A percentile compares a stretch with the other conserved stretches of the same genome.
These are phyloP conservation scores for Euschistus heros DNA, from an alignment of 1,140 invertebrate species.

Conservation along the genomic window DNA sequence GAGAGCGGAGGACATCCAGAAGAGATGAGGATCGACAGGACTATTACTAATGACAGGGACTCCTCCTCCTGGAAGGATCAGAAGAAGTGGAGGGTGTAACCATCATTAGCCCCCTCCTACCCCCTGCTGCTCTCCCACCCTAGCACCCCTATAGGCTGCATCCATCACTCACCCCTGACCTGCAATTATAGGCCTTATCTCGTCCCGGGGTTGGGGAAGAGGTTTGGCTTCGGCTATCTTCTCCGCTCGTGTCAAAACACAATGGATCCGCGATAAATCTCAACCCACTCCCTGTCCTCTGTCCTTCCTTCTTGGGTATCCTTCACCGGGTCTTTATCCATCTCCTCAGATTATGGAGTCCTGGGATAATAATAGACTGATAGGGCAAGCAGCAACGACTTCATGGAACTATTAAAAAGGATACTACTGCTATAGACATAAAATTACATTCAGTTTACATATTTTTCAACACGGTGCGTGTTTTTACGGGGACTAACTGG, in stretches of 20 bases:
- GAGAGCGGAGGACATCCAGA: not conserved
- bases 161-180: conserved; percentile 21
- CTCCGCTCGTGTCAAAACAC: conserved; percentile 6
- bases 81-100: conserved; percentile 1
- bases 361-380: too few relatives aligned
- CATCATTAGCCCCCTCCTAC: conserved; percentile 10
- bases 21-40: not conserved
- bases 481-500: too few relatives aligned
- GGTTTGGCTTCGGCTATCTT: not conserved
- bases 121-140: not conserved
- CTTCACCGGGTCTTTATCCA: not conserved
- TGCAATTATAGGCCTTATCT: conserved; percentile 19
- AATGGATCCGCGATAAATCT: not conserved
- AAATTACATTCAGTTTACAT: too few relatives aligned
- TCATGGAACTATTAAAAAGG: too few relatives aligned
- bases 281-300: not conserved
- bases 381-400: too few relatives aligned
- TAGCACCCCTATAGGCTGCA: conserved; percentile 12
- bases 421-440: too few relatives aligned
- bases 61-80: not conserved
- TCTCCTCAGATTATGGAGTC: not conserved
- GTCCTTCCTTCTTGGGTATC: too few relatives aligned
- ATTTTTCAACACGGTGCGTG: too few relatives aligned
- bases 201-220: not conserved
- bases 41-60: not conserved